These are phyloP conservation scores for Sinelater perroti DNA, from an alignment of 2,888 invertebrate species.

Conservation along the genomic window DNA sequence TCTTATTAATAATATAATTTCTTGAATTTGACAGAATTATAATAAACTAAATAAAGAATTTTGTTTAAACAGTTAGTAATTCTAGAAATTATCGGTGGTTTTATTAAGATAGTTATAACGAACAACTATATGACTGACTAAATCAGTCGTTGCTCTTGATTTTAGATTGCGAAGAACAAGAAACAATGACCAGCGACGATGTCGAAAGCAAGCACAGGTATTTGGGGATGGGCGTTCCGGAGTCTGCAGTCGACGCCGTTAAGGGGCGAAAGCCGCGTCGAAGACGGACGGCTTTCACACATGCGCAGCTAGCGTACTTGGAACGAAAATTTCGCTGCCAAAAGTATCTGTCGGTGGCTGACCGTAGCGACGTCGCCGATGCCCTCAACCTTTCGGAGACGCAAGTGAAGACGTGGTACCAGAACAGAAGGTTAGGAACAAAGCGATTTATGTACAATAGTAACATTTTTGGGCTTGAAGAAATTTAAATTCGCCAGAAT, in stretches of 20 bases:
- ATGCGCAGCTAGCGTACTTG: slow-evolving; percentile 90
- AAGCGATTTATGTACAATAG: too few species aligned
- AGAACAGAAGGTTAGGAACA: slow-evolving; percentile 81
- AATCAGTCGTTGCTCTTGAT: background rate
- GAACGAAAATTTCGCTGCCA: slow-evolving; percentile 93
- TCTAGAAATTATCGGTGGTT: too few species aligned
- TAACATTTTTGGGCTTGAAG: too few species aligned
- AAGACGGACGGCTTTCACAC: slow-evolving; percentile 91
- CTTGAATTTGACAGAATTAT: too few species aligned
- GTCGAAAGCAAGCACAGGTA: slow-evolving; percentile 36
- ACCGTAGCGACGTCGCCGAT: slow-evolving; percentile 92
- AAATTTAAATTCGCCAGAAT: too few species aligned
- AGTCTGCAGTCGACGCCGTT: slow-evolving; percentile 44
- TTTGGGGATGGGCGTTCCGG: slow-evolving; percentile 33
- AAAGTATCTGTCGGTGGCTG: slow-evolving; percentile 93
- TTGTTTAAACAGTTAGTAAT: too few species aligned
- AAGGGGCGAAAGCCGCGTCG: slow-evolving; percentile 81
- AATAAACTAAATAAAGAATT: too few species aligned
- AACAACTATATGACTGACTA: background rate
- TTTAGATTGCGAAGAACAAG: slow-evolving; percentile 51
- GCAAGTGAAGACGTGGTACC: slow-evolving; percentile 96
- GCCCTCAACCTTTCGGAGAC: slow-evolving; percentile 90
- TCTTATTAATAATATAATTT: too few species aligned
- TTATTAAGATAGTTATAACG: too few species aligned
- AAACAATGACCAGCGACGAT: slow-evolving; percentile 52